These are phyloP conservation scores for Drosophila rhopaloa DNA, from an alignment of 1,140 invertebrate species.

Conservation along the genomic window DNA sequence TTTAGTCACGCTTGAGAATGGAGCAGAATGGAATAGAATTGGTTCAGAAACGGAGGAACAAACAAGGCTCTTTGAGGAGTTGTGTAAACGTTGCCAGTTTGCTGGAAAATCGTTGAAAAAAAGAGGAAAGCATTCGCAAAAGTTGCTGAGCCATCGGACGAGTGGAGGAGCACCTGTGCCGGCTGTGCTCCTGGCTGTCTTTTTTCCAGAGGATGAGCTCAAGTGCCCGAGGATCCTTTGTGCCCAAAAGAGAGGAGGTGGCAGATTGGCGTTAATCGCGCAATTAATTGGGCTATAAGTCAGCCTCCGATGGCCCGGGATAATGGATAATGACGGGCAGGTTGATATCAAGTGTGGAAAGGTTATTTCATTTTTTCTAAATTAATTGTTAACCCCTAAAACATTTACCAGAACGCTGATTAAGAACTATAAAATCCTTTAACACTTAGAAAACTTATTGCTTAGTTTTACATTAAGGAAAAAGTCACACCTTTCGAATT, in stretches of 20 bases:
- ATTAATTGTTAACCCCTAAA: neutral
- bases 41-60: conserved; percentile 25
- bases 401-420: too few species aligned
- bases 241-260: neutral
- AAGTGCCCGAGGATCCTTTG: conserved; percentile 51
- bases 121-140: conserved; percentile 29
- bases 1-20: conserved; percentile 68
- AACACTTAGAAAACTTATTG: too few species aligned
- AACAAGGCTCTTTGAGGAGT: conserved; percentile 35
- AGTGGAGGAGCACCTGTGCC: conserved; percentile 53
- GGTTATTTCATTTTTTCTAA: neutral
- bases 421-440: too few species aligned
- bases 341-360: neutral
- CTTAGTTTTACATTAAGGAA: too few species aligned
- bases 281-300: conserved; percentile 66
- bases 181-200: conserved; percentile 16
- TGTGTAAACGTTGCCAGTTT: conserved; percentile 48
- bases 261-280: conserved; percentile 73
- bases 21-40: conserved; percentile 13
- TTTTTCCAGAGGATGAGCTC: conserved; percentile 33
- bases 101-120: conserved; percentile 31
- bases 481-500: too few species aligned
- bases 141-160: conserved; percentile 68
- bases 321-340: conserved; percentile 11
- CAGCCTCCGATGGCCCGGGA: neutral